These are phyloP conservation scores for Melanargia galathea DNA, from an alignment of 2,888 invertebrate genomes.

Conservation along the genomic window DNA sequence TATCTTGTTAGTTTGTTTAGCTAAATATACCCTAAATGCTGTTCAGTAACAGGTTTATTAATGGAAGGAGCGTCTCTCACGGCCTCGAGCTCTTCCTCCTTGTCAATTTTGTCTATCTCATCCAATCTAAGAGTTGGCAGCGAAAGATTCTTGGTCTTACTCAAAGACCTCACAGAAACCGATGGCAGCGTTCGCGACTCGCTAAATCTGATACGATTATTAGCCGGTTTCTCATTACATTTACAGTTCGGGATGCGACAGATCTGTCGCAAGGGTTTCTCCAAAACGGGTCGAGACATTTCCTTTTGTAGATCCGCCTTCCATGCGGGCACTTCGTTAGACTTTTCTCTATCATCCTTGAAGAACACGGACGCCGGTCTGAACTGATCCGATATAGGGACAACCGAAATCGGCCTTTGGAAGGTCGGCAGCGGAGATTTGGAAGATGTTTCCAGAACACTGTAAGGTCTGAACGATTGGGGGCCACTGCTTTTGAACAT, in stretches of 20 bases:
- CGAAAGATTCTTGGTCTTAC: constrained; percentile 68
- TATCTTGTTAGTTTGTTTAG: constrained; percentile 11
- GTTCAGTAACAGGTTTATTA: constrained; percentile 77
- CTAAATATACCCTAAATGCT: constrained; percentile 82
- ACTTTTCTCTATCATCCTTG: constrained; percentile 55
- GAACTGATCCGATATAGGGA: constrained; percentile 74
- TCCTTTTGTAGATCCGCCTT: constrained; percentile 69
- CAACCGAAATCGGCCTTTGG: constrained; percentile 72
- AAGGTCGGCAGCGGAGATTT: constrained; percentile 59
- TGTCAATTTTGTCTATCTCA: constrained; percentile 64
- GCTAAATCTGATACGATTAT: constrained; percentile 58
- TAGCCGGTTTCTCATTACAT: constrained; percentile 58
- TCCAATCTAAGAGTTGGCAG: constrained; percentile 74
- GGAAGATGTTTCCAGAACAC: constrained; percentile 67
- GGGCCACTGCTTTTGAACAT: constrained; percentile 58
- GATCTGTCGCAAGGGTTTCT: constrained; percentile 63
- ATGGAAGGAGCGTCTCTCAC: constrained; percentile 60
- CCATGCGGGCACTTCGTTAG: constrained; percentile 70
- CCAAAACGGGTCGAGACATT: constrained; percentile 58
- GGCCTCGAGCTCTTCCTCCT: constrained; percentile 58
- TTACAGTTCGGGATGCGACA: constrained; percentile 76
- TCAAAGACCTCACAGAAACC: constrained; percentile 62
- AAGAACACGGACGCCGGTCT: constrained; percentile 71
- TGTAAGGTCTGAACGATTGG: constrained; percentile 69
- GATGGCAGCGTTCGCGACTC: constrained; percentile 66